phyloP scores from a whole-genome alignment of 2,888 invertebrate genomes.

The Chymomyza procnemis region DNA sequence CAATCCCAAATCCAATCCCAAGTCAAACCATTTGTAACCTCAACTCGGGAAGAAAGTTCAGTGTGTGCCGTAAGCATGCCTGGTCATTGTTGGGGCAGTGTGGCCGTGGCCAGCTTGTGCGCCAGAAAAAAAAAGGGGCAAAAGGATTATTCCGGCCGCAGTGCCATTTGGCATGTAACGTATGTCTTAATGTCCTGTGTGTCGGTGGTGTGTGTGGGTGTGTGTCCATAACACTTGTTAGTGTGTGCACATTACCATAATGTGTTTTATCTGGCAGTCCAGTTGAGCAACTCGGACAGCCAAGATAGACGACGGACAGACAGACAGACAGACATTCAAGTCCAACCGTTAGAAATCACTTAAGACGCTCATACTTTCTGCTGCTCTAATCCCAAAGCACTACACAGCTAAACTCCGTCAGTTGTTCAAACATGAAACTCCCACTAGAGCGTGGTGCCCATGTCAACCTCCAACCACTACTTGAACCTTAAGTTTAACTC shows the following conservation, averaged over 20 bases:
- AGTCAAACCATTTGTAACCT: not conserved
- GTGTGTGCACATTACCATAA: conserved; percentile 65
- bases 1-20: not conserved
- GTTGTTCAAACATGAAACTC: not conserved
- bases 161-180: conserved; percentile 4
- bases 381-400: conserved; percentile 5
- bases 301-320: no score
- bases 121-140: conserved; percentile 1
- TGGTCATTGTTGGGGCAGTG: conserved; percentile 50
- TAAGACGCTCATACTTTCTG: conserved; percentile 37
- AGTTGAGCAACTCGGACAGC: conserved; percentile 16
- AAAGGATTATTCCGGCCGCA: conserved; percentile 9
- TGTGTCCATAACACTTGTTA: conserved; percentile 50
- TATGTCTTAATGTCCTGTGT: conserved; percentile 6
- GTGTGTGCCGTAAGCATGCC: conserved; percentile 28
- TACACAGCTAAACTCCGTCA: not conserved
- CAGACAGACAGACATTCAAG: not conserved
- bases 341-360: conserved; percentile 57
- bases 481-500: not conserved
- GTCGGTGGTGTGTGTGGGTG: conserved; percentile 29
- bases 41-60: conserved; percentile 30
- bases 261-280: conserved; percentile 59
- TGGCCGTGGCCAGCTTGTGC: not conserved
- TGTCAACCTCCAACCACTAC: not conserved
- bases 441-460: not conserved